Evolutionary conservation across 2,888 invertebrate genomes (phyloP).

Genomic region (Spodoptera littoralis): DNA sequence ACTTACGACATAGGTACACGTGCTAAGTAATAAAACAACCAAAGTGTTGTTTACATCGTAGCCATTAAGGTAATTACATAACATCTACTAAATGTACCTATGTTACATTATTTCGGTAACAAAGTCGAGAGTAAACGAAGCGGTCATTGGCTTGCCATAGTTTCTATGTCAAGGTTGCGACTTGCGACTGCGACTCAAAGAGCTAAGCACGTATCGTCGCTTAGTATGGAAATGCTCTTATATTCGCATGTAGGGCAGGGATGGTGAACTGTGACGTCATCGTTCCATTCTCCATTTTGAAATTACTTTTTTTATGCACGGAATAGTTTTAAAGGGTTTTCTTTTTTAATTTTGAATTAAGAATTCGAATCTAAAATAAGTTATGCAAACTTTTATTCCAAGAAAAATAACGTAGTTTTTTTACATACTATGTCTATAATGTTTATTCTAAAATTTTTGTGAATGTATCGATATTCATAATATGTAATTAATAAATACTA

Average conservation of each 20-base stretch:
- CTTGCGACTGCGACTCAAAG: background rate
- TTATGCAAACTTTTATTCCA: no score
- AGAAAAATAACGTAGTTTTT: no score
- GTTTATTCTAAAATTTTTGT: no score
- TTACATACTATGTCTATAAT: no score
- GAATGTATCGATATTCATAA: no score
- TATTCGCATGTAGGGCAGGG: constrained; percentile 27
- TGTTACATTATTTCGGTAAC: constrained; percentile 36
- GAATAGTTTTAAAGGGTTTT: background rate
- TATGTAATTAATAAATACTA: no score
- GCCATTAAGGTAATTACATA: no score
- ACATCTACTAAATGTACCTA: no score
- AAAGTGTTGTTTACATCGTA: no score
- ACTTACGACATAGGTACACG: no score
- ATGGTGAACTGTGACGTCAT: constrained; percentile 10
- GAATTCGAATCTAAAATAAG: no score
- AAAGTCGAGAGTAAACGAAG: constrained; percentile 25
- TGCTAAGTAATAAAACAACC: no score
- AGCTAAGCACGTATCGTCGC: constrained; percentile 5
- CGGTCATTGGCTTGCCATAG: constrained; percentile 51
- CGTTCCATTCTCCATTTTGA: background rate
- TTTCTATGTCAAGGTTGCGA: constrained; percentile 51
- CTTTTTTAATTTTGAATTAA: background rate
- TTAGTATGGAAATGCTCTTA: constrained; percentile 30
- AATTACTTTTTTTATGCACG: background rate